Percentiles rank a stretch among this genome's conserved stretches.
These are phyloP conservation scores for Enteromius paludinosus DNA, from an alignment of 2,797 vertebrate genomes.

Conservation along the genomic window DNA sequence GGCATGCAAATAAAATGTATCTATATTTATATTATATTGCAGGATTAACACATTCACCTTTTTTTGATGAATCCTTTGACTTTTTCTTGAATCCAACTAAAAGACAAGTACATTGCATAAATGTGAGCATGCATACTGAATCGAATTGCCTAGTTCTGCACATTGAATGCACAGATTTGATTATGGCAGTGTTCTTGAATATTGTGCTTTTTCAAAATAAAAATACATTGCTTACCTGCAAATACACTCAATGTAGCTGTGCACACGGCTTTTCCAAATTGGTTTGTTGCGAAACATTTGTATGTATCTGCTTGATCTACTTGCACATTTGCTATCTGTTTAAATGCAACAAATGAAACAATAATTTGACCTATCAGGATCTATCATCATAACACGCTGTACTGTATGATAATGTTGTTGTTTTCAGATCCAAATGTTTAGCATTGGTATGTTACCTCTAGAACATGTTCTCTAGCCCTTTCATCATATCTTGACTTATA, in stretches of 20 bases:
- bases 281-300: constrained; percentile 83
- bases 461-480: constrained; percentile 74
- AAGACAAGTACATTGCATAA: constrained; percentile 42
- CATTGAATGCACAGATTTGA: neutral
- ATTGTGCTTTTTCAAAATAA: neutral
- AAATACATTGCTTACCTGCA: constrained; percentile 75
- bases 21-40: neutral
- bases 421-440: neutral
- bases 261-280: constrained; percentile 83
- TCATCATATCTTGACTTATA: constrained; percentile 77
- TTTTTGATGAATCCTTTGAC: constrained; percentile 61
- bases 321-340: constrained; percentile 79
- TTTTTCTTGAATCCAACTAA: constrained; percentile 81
- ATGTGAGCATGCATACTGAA: neutral
- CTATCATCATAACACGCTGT: neutral
- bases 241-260: constrained; percentile 79
- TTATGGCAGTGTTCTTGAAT: neutral
- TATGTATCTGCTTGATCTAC: constrained; percentile 81
- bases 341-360: neutral
- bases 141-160: neutral
- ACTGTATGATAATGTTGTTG: neutral
- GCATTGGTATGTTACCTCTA: constrained; percentile 79
- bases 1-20: neutral
- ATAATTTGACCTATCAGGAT: neutral
- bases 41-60: neutral